A percentile compares a stretch with the other conserved stretches of the same genome.
Evolutionary conservation across 2,888 invertebrate genomes (phyloP).

Genomic region (Tribolium freemani): DNA sequence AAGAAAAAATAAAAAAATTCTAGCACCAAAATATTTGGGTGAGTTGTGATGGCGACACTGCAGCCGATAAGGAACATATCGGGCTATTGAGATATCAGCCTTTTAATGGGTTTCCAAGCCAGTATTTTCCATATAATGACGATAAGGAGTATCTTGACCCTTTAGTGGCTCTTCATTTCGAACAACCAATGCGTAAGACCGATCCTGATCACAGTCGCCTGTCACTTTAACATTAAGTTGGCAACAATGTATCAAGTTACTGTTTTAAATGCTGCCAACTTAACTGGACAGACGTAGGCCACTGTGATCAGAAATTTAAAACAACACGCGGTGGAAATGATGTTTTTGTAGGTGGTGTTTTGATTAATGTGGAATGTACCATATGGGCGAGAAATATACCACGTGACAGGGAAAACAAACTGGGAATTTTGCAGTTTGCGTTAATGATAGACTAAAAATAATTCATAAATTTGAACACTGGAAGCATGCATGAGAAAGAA

Average conservation of each 20-base stretch:
- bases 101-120: constrained; percentile 87
- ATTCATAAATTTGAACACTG: no score
- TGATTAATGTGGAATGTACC: constrained; percentile 94
- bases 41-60: constrained; percentile 95
- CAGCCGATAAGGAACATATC: constrained; percentile 93
- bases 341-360: constrained; percentile 78
- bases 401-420: constrained; percentile 82
- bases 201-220: constrained; percentile 54
- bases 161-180: constrained; percentile 89
- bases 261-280: no score
- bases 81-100: constrained; percentile 92
- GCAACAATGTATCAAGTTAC: no score
- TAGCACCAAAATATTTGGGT: constrained; percentile 86
- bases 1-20: constrained; percentile 40
- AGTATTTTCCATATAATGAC: constrained; percentile 90
- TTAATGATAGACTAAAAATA: constrained; percentile 86
- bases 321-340: no score
- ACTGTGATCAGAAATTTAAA: no score
- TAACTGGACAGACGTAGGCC: no score
- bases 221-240: constrained; percentile 9
- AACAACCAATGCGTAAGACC: constrained; percentile 80
- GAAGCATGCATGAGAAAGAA: no score
- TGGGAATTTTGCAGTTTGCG: constrained; percentile 95
- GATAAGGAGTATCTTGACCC: constrained; percentile 90
- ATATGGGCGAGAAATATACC: constrained; percentile 92